Conservation (phyloP, 2,888 invertebrate genomes). For the Neoitamus cyanurus region DNA sequence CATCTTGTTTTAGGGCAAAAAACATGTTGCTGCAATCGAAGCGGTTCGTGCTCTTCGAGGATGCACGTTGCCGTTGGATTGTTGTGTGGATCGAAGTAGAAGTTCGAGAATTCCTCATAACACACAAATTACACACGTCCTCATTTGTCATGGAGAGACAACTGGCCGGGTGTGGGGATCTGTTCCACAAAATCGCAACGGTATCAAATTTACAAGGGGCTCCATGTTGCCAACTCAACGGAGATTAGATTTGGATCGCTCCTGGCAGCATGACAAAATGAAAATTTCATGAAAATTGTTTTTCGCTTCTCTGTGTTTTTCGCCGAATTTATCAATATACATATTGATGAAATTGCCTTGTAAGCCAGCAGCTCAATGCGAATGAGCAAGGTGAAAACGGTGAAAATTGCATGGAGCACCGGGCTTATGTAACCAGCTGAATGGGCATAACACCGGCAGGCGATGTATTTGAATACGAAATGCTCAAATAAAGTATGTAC, state of each 20-base stretch:
- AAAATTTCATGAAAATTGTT: not conserved
- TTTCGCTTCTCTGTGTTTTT: not conserved
- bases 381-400: not conserved
- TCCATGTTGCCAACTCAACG: conserved; percentile 6
- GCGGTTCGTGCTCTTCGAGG: not conserved
- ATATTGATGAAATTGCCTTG: not conserved
- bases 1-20: conserved; percentile 15
- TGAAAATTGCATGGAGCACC: not conserved
- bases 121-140: conserved; percentile 9
- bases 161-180: not conserved
- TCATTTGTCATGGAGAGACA: not conserved
- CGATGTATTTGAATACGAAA: not conserved
- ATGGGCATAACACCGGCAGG: not conserved
- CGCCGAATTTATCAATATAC: not conserved
- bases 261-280: conserved; percentile 10
- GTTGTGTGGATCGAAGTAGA: not conserved
- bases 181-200: not conserved
- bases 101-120: not conserved
- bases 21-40: conserved; percentile 25
- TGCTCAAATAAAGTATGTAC: not conserved
- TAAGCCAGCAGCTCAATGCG: not conserved
- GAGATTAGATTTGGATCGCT: not conserved
- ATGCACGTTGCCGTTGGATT: not conserved
- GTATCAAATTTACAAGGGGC: not conserved
- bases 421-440: not conserved